Percentiles rank a stretch among this genome's conserved stretches.
Evolutionary conservation across 2,797 vertebrate genomes (phyloP).

Genomic region (Chelmon rostratus): DNA sequence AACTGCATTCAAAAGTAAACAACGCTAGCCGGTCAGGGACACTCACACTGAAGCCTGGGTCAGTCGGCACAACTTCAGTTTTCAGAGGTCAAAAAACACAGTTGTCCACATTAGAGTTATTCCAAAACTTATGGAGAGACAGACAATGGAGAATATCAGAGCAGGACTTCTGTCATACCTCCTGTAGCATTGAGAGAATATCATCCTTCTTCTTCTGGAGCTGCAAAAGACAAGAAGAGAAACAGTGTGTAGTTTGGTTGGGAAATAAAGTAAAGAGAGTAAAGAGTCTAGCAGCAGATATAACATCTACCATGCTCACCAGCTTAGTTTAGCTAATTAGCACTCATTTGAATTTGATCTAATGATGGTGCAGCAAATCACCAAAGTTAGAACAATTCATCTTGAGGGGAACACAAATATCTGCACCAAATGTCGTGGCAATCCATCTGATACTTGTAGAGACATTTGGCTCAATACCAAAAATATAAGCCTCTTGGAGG

Average conservation of each 20-base stretch:
- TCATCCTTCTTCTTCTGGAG: conserved; percentile 87
- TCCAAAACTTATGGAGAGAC: neutral
- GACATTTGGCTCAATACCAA: neutral
- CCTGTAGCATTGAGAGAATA: conserved; percentile 84
- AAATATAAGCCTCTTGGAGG: neutral
- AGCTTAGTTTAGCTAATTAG: neutral
- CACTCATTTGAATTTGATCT: neutral
- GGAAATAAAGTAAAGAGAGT: neutral
- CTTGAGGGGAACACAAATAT: neutral
- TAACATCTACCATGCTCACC: neutral
- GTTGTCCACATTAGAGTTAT: neutral
- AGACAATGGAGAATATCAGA: neutral
- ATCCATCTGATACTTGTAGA: neutral
- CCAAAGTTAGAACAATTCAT: no score
- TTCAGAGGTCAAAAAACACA: conserved; percentile 20
- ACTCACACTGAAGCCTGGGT: conserved; percentile 12
- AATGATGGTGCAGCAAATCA: neutral
- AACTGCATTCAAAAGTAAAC: conserved; percentile 67
- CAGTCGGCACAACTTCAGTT: conserved; percentile 10
- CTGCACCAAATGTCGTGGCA: neutral
- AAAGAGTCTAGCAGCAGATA: neutral
- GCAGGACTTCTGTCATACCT: conserved; percentile 76
- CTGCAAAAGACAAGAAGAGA: conserved; percentile 64
- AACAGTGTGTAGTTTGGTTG: neutral
- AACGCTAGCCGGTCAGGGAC: conserved; percentile 39